phyloP scores from a whole-genome alignment of 2,113 vertebrate species.

The Hyperopisus bebe region DNA sequence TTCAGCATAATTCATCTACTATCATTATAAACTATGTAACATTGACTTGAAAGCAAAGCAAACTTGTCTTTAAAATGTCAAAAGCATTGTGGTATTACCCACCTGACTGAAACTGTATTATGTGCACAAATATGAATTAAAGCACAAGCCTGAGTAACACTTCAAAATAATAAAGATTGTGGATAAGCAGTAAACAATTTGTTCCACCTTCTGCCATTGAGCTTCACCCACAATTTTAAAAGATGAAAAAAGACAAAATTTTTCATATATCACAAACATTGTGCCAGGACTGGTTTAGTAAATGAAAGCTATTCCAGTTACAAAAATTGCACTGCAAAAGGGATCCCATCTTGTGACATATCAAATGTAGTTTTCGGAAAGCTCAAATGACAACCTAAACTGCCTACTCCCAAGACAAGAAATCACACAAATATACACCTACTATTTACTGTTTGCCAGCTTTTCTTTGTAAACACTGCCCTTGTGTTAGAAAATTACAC shows the following conservation, averaged over 20 bases:
- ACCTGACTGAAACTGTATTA: neutral
- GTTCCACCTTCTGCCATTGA: neutral
- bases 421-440: neutral
- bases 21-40: neutral
- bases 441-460: conserved; percentile 31
- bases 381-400: neutral
- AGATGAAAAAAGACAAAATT: neutral
- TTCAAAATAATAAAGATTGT: neutral
- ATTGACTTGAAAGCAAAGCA: neutral
- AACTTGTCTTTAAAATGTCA: neutral
- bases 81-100: neutral
- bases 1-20: neutral
- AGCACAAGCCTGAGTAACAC: neutral
- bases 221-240: neutral
- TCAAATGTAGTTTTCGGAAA: neutral
- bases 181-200: neutral
- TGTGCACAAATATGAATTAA: neutral
- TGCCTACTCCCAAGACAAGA: neutral
- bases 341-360: neutral
- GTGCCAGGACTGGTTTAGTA: neutral
- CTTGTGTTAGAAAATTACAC: conserved; percentile 44
- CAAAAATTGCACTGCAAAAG: neutral
- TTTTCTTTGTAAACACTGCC: conserved; percentile 34
- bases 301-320: neutral
- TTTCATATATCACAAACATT: neutral